Evolutionary conservation across 2,113 vertebrate genomes (phyloP).

Genomic region (Mus spicilegus): DNA sequence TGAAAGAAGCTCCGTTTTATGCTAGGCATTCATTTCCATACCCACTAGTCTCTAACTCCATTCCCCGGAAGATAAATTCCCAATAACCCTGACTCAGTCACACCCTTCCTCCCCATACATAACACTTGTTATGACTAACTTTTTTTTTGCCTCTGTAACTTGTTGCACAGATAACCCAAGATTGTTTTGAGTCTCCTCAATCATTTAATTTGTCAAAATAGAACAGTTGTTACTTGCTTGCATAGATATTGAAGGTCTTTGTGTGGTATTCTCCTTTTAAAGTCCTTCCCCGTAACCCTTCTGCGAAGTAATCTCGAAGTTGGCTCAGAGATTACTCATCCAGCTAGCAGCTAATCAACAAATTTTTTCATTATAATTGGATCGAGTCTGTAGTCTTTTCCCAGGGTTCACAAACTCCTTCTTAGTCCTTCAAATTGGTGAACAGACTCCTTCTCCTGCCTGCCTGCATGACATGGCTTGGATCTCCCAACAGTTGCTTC

Average conservation of each 20-base stretch:
- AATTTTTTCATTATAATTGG: background rate
- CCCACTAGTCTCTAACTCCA: background rate
- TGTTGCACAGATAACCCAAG: background rate
- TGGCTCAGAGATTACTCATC: background rate
- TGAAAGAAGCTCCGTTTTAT: background rate
- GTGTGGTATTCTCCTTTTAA: background rate
- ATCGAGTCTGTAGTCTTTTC: background rate
- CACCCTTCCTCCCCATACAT: background rate
- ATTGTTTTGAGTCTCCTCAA: background rate
- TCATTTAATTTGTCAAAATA: background rate
- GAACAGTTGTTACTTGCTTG: background rate
- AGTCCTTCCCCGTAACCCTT: background rate
- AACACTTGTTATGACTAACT: background rate
- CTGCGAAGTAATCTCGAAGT: background rate
- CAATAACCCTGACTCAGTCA: background rate
- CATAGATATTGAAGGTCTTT: background rate
- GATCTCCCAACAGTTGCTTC: background rate
- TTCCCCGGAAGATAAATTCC: background rate
- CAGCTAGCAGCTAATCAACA: background rate
- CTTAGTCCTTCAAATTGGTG: background rate
- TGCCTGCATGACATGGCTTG: fast-evolving
- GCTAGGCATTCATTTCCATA: background rate
- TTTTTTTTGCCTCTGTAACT: background rate
- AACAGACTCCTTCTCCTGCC: background rate
- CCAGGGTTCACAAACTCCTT: background rate